phyloP scores from a whole-genome alignment of 2,888 invertebrate genomes.

The Pyralis farinalis region DNA sequence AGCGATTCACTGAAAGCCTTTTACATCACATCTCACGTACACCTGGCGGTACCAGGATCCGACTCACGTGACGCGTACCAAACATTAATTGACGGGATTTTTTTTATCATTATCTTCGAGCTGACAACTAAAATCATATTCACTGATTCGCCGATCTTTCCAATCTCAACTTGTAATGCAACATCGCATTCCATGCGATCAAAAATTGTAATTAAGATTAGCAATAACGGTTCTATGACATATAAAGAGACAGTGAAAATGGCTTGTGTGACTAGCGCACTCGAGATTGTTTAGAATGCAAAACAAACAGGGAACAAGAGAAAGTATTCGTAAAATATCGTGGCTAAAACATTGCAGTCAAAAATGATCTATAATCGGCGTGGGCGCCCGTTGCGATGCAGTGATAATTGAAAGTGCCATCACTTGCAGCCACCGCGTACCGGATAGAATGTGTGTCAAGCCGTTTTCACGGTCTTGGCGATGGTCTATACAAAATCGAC shows the following conservation, averaged over 20 bases:
- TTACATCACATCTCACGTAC: constrained; percentile 66
- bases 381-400: constrained; percentile 54
- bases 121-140: constrained; percentile 46
- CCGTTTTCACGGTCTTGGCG: constrained; percentile 67
- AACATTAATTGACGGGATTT: constrained; percentile 54
- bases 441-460: constrained; percentile 70
- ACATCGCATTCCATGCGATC: constrained; percentile 52
- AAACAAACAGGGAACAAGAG: constrained; percentile 55
- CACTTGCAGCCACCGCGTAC: constrained; percentile 59
- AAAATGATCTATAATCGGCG: constrained; percentile 54
- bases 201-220: constrained; percentile 65
- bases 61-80: constrained; percentile 45
- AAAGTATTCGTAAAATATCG: constrained; percentile 61
- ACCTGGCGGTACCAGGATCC: constrained; percentile 74
- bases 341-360: constrained; percentile 57
- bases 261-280: constrained; percentile 62
- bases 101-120: constrained; percentile 38
- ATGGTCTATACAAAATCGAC: constrained; percentile 52
- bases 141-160: constrained; percentile 35
- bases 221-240: constrained; percentile 50
- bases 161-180: constrained; percentile 55
- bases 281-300: constrained; percentile 46
- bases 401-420: constrained; percentile 75
- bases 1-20: constrained; percentile 71
- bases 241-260: constrained; percentile 58